phyloP scores from a whole-genome alignment of 64 coral and sea anemone genomes.

The Acropora tenuis region DNA sequence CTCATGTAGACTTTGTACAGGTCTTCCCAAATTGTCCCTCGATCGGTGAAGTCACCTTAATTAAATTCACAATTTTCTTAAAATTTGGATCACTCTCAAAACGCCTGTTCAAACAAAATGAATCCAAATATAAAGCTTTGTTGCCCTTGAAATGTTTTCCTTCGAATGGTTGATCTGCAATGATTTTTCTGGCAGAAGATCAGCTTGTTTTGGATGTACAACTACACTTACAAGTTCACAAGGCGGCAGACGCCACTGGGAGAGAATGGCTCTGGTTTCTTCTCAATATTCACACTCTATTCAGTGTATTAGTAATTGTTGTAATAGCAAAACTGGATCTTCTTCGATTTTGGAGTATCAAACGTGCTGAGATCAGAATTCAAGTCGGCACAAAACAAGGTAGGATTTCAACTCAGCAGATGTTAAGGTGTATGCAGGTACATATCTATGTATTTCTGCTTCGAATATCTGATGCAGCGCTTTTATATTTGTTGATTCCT shows the following conservation, averaged over 20 bases:
- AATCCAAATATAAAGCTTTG: not conserved
- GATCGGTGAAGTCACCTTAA: not conserved
- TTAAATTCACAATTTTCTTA: not conserved
- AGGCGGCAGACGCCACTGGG: not conserved
- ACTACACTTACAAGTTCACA: slow-evolving; percentile 14
- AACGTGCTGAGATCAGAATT: slow-evolving; percentile 2
- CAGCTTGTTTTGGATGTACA: slow-evolving; percentile 40
- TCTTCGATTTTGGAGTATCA: slow-evolving; percentile 31
- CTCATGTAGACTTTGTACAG: not conserved
- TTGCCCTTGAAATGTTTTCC: not conserved
- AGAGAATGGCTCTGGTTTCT: slow-evolving; percentile 31
- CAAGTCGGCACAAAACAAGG: slow-evolving; percentile 25
- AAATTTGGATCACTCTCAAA: not conserved
- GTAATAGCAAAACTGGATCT: slow-evolving; percentile 24
- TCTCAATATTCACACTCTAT: slow-evolving; percentile 21
- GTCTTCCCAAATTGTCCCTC: not conserved
- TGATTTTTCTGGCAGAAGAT: slow-evolving; percentile 31
- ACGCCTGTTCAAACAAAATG: not conserved
- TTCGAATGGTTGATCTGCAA: not conserved
- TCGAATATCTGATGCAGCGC: not conserved
- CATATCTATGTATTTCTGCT: not conserved
- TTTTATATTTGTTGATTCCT: not conserved
- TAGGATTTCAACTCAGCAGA: not conserved
- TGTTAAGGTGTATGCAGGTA: not conserved
- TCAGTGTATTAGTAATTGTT: slow-evolving; percentile 25